These are phyloP conservation scores for Ceratothoa steindachneri DNA, from an alignment of 2,888 invertebrate species.

Conservation along the genomic window DNA sequence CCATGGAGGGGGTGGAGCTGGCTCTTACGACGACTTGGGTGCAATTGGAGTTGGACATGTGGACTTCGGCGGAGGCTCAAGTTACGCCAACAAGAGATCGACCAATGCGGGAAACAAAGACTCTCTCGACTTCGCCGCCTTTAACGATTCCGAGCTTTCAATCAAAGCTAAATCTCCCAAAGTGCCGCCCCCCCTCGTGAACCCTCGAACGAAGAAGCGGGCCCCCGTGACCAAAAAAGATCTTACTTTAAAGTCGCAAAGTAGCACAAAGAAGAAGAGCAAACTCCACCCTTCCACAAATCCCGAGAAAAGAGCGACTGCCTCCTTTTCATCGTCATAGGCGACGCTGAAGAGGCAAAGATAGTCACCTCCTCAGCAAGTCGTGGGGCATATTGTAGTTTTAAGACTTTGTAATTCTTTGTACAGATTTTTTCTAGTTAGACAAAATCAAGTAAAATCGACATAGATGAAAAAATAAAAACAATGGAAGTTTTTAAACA, in stretches of 20 bases:
- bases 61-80: neutral
- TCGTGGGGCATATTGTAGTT: slow-evolving; percentile 13
- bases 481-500: too few species aligned
- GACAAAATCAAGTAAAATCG: neutral
- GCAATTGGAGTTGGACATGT: neutral
- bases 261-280: neutral
- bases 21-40: neutral
- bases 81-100: neutral
- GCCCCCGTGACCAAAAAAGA: neutral
- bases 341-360: neutral
- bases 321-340: slow-evolving; percentile 1
- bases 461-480: neutral
- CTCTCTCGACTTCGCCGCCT: neutral
- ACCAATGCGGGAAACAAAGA: neutral
- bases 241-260: neutral
- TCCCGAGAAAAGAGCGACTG: neutral
- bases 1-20: slow-evolving; percentile 7
- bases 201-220: neutral
- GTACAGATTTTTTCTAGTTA: slow-evolving; percentile 11
- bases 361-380: slow-evolving; percentile 12
- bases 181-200: neutral
- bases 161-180: neutral
- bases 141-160: neutral
- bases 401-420: slow-evolving; percentile 13
- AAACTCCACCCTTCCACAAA: neutral